Conservation (phyloP, 2,888 invertebrate species). For the Ectemnius lituratus region DNA sequence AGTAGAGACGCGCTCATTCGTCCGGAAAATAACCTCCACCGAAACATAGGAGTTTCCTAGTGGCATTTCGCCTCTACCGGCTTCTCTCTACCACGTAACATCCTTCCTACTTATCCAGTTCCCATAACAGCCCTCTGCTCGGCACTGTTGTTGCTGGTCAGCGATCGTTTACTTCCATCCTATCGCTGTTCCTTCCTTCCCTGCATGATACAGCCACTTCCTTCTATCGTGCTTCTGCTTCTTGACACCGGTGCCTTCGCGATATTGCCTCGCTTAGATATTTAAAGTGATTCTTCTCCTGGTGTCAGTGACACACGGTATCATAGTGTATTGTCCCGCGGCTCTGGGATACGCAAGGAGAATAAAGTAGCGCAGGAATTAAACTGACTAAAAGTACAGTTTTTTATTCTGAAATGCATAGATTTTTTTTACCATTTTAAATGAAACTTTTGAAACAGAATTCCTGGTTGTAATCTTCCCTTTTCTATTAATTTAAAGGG, state of each 20-base stretch:
- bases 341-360: too few relatives aligned
- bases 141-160: conserved; percentile 47
- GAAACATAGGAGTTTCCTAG: conserved; percentile 65
- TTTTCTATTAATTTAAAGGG: too few relatives aligned
- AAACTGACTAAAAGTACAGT: too few relatives aligned
- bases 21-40: conserved; percentile 75
- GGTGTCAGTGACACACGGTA: too few relatives aligned
- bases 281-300: too few relatives aligned
- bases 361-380: too few relatives aligned
- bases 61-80: conserved; percentile 40
- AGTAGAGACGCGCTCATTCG: conserved; percentile 65
- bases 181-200: conserved; percentile 36
- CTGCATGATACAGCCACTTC: conserved; percentile 36
- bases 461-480: too few relatives aligned
- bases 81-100: conserved; percentile 46
- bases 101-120: conserved; percentile 31
- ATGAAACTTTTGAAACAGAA: too few relatives aligned
- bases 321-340: too few relatives aligned
- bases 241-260: conserved; percentile 11
- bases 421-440: too few relatives aligned
- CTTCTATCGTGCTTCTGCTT: conserved; percentile 12
- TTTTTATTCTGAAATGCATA: too few relatives aligned
- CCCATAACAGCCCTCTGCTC: conserved; percentile 27
- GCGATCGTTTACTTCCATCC: conserved; percentile 9
- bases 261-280: too few relatives aligned